Percentiles rank a stretch among this genome's conserved stretches.
Evolutionary conservation across 2,888 invertebrate species (phyloP).

Genomic region (Mythimna albipuncta): DNA sequence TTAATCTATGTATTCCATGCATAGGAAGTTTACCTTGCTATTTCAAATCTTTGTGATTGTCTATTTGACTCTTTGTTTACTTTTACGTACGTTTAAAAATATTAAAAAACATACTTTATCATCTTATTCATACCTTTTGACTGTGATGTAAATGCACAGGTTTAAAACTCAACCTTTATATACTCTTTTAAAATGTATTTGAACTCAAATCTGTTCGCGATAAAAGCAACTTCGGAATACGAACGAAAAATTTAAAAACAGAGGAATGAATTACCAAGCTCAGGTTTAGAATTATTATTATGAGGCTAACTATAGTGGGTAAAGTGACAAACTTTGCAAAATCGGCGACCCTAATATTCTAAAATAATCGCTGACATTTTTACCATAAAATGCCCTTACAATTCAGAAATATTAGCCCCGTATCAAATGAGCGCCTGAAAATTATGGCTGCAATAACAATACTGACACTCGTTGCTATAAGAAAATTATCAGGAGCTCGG

Average conservation of each 20-base stretch:
- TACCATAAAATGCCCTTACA: slow-evolving; percentile 16
- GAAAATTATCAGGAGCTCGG: slow-evolving; percentile 59
- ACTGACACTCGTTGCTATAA: slow-evolving; percentile 56
- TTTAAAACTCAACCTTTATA: neutral
- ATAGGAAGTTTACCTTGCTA: neutral
- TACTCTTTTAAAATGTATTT: neutral
- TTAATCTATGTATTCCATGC: neutral
- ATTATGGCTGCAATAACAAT: slow-evolving; percentile 42
- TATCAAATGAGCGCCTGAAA: slow-evolving; percentile 55
- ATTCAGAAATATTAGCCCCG: slow-evolving; percentile 33
- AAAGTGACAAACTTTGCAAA: slow-evolving; percentile 1
- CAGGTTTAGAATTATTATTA: neutral
- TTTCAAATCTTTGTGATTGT: neutral
- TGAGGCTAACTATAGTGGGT: neutral
- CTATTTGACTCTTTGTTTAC: neutral
- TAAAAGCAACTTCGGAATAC: neutral
- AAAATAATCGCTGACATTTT: slow-evolving; percentile 7
- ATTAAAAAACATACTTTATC: neutral
- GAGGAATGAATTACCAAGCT: neutral
- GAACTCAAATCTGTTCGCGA: neutral
- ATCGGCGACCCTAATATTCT: slow-evolving; percentile 12
- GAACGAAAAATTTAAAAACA: neutral
- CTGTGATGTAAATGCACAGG: neutral
- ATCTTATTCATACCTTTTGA: neutral
- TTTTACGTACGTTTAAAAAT: neutral